Evolutionary conservation across 2,888 invertebrate species (phyloP), one percentile per base, ranked within the genome.

Genomic region (Eustalomyia histrio): DNA sequence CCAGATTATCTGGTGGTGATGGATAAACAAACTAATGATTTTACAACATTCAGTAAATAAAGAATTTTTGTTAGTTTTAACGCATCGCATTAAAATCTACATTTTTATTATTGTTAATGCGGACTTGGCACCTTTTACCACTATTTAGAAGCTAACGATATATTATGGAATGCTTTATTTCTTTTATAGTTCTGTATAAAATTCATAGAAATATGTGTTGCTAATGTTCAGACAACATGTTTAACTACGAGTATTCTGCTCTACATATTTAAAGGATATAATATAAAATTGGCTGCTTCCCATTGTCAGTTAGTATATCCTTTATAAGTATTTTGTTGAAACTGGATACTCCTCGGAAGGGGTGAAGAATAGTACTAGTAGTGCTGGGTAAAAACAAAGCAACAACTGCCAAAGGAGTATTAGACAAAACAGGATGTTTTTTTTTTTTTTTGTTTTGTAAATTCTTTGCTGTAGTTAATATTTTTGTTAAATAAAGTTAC

Each of bases 251-350:
- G 8, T 35, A 14, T 39, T 35, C 35, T 60, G 33, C 29, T 43
- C 24, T 47, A 78, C 35, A 52, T 64, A 24, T 67, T 71, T 39
- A 65, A 52, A 78, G 78, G 65, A 78, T 72, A 78, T 72, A 47
- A 60, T 60, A 61, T 55, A 39, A 78, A 78, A 78, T 78, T 78
- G 65, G 60, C 78, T 78, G 78, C 60, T 78, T 78, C 78, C 78
- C 65, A 67, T 78, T 78, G 71, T 71, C 72, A 71, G 76, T 71
- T 58, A 55, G 35, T 58, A 50, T 69, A 65, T 78, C 65, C 78
- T 53, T 39, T 67, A 12, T 9, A 71, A 53, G 61, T 69, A 71
- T 64, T 55, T 14, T 14, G 14, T 39, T 39, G 39, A 39, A 39
- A 39, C 10, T 39, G 39, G 1, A 39, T 39, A 9, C 39, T 12